These are phyloP conservation scores for Rhinopithecus roxellana DNA, from an alignment of 2,113 vertebrate species.

Conservation along the genomic window DNA sequence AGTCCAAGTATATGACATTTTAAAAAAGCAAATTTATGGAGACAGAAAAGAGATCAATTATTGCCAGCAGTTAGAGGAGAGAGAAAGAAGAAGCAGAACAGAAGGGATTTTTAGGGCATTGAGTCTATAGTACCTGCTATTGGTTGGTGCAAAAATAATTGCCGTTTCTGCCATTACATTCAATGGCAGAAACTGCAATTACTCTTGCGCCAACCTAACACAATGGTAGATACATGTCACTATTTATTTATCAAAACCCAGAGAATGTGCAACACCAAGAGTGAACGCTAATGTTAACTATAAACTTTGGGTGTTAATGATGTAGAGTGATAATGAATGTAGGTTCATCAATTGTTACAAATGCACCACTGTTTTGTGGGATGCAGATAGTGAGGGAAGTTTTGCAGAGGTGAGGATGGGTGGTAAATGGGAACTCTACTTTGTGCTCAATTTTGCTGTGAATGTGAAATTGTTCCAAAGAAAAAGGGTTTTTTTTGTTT, in stretches of 20 bases:
- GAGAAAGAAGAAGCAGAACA: background rate
- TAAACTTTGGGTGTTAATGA: background rate
- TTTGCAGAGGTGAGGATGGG: background rate
- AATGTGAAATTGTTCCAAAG: background rate
- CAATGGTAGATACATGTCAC: too few species aligned
- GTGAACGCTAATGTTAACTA: background rate
- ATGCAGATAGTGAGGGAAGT: accelerated
- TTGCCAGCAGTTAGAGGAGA: background rate
- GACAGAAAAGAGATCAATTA: background rate
- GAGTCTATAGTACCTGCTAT: background rate
- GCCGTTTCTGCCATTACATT: too few species aligned
- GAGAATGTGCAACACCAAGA: background rate
- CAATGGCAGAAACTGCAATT: too few species aligned
- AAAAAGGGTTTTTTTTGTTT: background rate
- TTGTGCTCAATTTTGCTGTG: background rate
- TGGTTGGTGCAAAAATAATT: too few species aligned
- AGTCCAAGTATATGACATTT: background rate
- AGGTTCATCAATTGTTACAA: background rate
- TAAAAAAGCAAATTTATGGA: background rate
- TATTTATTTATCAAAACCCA: background rate
- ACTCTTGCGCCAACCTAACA: too few species aligned
- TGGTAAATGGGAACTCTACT: background rate
- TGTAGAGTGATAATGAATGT: background rate
- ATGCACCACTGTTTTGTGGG: background rate
- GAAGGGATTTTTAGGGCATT: background rate